Base-by-base conservation (phyloP, 2,797 vertebrate species). In the Chlorospingus flavigularis region DNA sequence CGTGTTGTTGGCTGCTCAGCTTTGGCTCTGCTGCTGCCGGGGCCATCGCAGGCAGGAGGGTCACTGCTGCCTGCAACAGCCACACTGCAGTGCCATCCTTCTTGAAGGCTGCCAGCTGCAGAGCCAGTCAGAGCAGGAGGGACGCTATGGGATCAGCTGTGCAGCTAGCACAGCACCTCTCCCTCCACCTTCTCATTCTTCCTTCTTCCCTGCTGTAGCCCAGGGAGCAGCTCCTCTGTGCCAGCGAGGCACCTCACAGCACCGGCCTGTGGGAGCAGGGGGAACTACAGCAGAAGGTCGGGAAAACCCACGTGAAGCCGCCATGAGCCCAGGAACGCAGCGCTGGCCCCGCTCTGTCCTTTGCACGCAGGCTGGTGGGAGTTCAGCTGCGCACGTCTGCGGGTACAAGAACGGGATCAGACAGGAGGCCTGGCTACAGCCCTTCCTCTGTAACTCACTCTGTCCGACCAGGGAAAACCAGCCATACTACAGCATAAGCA, bases 301-400 rank as follows among this genome's bases (percentile, higher is more conserved):
- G 0, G 1, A 11, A 37, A 79, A 20, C 6, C 0, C 0, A 8
- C 11, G 17, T 0, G 9, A 53, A 55, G 42, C 18, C 1, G 2
- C 13, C 28, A 25, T 0, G 19, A 42, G 9, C 33, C 18, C 0
- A 1, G 50, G n/a, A 35, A n/a, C 9, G n/a, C 16, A n/a, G 53
- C 3, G 50, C 31, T 21, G 0, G 11, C 31, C 11, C 25, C 1
- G 9, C 24, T 45, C 0, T 20, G 50, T 30, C 35, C 63, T 57
- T 10, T 25, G 77, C 66, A 14, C 6, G 5, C 14, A 9, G 37
- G 15, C 54, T 20, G 28, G 8, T 10, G 47, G 20, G 28, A 2
- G 39, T 1, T 28, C 24, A 19, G 14, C 17, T 39, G 23, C 7
- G 3, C 4, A 0, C 1, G 3, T 5, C 37, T 6, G 54, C 0